Evolutionary conservation across 2,113 vertebrate genomes (phyloP).

Genomic region (Hiodon alosoides): DNA sequence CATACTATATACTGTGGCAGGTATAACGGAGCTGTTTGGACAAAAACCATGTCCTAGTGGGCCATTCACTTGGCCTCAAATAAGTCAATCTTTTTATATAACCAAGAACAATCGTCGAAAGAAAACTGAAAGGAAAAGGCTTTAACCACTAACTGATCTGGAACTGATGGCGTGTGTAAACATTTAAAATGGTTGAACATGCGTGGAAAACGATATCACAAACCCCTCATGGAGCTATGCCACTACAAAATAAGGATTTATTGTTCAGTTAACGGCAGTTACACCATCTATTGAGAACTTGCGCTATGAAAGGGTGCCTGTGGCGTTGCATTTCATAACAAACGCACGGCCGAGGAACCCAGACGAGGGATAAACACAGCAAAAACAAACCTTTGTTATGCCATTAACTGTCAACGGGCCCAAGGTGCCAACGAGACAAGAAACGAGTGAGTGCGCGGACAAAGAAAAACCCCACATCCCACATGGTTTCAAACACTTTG

Average conservation of each 20-base stretch:
- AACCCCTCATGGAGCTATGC: background rate
- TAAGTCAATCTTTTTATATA: background rate
- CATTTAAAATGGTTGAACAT: background rate
- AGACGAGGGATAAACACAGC: background rate
- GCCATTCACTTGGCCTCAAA: background rate
- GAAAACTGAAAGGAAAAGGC: background rate
- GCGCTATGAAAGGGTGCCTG: too few species aligned
- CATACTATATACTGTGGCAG: background rate
- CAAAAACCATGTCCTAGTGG: background rate
- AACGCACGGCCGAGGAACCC: background rate
- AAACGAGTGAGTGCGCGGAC: too few species aligned
- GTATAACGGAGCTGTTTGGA: background rate
- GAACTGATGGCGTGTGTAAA: background rate
- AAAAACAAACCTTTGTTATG: background rate
- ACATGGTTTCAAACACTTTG: too few species aligned
- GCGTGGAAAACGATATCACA: background rate
- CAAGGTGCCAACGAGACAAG: background rate
- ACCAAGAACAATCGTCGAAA: slow-evolving; percentile 7
- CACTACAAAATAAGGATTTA: too few species aligned
- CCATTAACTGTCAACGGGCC: background rate
- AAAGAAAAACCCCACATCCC: background rate
- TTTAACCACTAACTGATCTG: background rate
- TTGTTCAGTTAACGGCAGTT: too few species aligned
- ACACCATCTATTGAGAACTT: too few species aligned
- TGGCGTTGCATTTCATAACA: background rate